These are phyloP conservation scores for Enteromius anoplus DNA, from an alignment of 2,797 vertebrate species.

Conservation along the genomic window DNA sequence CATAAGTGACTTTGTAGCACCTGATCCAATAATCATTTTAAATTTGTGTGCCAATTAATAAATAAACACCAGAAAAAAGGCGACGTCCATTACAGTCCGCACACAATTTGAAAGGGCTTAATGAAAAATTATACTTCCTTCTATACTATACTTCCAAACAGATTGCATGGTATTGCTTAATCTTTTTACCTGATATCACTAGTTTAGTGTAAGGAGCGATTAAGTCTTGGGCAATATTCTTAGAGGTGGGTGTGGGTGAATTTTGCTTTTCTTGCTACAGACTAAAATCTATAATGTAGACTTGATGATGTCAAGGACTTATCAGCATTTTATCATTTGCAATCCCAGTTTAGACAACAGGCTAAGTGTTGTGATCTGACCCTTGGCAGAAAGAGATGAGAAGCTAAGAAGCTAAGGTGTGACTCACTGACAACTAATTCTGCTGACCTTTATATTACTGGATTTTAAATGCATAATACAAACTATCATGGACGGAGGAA, in stretches of 20 bases:
- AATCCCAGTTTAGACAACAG: not conserved
- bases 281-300: not conserved
- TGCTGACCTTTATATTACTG: not conserved
- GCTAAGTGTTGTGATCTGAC: not conserved
- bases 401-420: constrained; percentile 21
- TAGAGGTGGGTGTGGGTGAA: not conserved
- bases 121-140: not conserved
- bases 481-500: not conserved
- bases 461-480: not conserved
- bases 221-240: not conserved
- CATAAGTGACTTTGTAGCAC: not conserved
- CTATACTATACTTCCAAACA: too few relatives aligned
- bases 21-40: not conserved
- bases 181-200: not conserved
- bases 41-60: not conserved
- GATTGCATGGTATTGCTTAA: not conserved
- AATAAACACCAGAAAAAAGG: not conserved
- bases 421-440: not conserved
- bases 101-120: not conserved
- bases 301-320: not conserved
- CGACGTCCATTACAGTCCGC: not conserved
- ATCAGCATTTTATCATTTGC: not conserved
- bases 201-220: not conserved
- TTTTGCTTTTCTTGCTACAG: not conserved
- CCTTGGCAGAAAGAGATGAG: constrained; percentile 2